Percentiles rank a stretch among this genome's conserved stretches.
phyloP scores from a whole-genome alignment of 1,140 invertebrate species.

The Alviniconcha marisindica region DNA sequence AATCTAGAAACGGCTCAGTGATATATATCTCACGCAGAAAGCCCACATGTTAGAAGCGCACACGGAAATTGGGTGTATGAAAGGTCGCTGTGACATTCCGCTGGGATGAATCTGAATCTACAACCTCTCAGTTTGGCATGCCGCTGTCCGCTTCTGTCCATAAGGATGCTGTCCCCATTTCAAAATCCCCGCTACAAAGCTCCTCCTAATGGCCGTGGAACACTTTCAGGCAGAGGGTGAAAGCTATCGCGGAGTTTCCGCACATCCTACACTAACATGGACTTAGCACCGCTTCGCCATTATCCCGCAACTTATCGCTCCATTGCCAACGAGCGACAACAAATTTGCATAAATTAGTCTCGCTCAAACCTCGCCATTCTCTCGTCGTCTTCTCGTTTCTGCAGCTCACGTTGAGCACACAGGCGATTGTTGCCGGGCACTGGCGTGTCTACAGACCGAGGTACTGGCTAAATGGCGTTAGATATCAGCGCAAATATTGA shows the following conservation, averaged over 20 bases:
- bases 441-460: background rate
- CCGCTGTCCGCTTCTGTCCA: too few relatives aligned
- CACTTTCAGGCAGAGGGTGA: background rate
- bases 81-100: too few relatives aligned
- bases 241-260: too few relatives aligned
- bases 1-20: too few relatives aligned
- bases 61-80: too few relatives aligned
- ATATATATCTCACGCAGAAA: too few relatives aligned
- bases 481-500: slow-evolving; percentile 34
- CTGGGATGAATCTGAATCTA: too few relatives aligned
- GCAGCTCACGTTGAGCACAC: background rate
- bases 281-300: background rate
- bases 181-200: background rate
- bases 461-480: slow-evolving; percentile 25
- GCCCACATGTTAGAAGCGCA: too few relatives aligned
- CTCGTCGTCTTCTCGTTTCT: background rate
- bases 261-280: background rate
- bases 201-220: background rate
- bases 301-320: slow-evolving; percentile 20
- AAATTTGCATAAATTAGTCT: slow-evolving; percentile 38
- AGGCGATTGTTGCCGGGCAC: slow-evolving; percentile 18
- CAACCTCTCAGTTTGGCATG: too few relatives aligned
- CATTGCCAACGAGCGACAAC: slow-evolving; percentile 18
- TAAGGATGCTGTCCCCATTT: too few relatives aligned
- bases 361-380: slow-evolving; percentile 20